These are phyloP conservation scores for Phrynocephalus guinanensis DNA, from an alignment of 2,797 vertebrate species.

Conservation along the genomic window DNA sequence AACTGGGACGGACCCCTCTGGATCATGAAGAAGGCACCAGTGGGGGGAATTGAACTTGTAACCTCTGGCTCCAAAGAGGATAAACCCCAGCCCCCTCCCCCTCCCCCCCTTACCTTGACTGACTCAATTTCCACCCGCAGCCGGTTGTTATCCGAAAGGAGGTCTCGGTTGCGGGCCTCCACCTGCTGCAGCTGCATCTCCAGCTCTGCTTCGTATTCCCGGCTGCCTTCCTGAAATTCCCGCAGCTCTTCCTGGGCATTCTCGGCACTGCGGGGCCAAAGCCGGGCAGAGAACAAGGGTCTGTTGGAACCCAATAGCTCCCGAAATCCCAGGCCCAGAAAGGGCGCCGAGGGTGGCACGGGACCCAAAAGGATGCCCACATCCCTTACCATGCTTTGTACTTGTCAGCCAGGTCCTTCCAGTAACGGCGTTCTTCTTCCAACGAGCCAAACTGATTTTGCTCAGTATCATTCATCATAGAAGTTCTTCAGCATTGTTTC, in stretches of 20 bases:
- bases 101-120: constrained; percentile 82
- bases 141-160: constrained; percentile 88
- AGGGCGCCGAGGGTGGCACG: too few species aligned
- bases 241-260: constrained; percentile 89
- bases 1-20: too few species aligned
- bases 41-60: too few species aligned
- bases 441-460: constrained; percentile 82
- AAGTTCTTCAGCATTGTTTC: constrained; percentile 54
- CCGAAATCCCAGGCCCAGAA: background rate
- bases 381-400: constrained; percentile 87
- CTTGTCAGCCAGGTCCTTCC: constrained; percentile 88
- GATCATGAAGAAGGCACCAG: too few species aligned
- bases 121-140: constrained; percentile 89
- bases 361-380: background rate
- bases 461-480: constrained; percentile 76
- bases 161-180: constrained; percentile 91
- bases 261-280: constrained; percentile 80
- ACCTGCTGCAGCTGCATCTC: constrained; percentile 92
- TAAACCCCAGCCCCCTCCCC: too few species aligned
- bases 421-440: constrained; percentile 89
- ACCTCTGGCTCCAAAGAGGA: too few species aligned
- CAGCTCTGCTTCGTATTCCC: constrained; percentile 95
- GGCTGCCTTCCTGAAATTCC: constrained; percentile 97
- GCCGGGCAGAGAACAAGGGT: background rate
- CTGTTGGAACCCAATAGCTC: too few species aligned